Conservation (phyloP, 2,888 invertebrate genomes). For the Caenorhabditis afra region DNA sequence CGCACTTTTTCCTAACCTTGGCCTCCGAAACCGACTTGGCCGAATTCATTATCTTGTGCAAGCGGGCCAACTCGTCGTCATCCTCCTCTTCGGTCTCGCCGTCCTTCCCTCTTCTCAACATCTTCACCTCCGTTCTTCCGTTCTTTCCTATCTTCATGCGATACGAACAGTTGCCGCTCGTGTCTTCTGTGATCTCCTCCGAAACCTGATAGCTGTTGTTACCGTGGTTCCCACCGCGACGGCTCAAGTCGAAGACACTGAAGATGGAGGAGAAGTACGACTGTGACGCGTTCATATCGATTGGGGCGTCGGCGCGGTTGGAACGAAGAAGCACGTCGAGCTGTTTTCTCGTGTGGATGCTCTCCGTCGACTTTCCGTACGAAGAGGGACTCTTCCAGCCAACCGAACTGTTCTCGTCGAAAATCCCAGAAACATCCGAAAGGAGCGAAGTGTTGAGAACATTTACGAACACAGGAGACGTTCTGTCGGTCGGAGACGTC, state of each 20-base stretch:
- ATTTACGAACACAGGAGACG: conserved; percentile 4
- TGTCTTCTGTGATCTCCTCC: conserved; percentile 39
- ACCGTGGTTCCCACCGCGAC: conserved; percentile 6
- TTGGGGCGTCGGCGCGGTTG: conserved; percentile 35
- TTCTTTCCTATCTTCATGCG: conserved; percentile 55
- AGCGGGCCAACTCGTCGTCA: conserved; percentile 43
- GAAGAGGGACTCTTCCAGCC: conserved; percentile 49
- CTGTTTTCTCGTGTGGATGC: conserved; percentile 66
- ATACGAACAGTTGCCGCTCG: conserved; percentile 35
- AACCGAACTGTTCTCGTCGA: conserved; percentile 20
- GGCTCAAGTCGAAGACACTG: conserved; percentile 45
- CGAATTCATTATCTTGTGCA: conserved; percentile 59
- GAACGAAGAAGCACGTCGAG: conserved; percentile 56
- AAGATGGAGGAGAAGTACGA: conserved; percentile 49
- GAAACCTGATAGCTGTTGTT: conserved; percentile 51
- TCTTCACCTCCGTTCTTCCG: conserved; percentile 56
- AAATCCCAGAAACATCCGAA: conserved; percentile 31
- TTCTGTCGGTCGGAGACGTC: conserved; percentile 21
- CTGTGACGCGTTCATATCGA: conserved; percentile 42
- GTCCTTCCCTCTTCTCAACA: conserved; percentile 44
- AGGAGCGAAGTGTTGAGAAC: conserved; percentile 14
- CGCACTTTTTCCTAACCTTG: too few relatives aligned
- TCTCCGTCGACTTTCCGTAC: conserved; percentile 50
- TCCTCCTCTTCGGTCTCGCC: conserved; percentile 41
- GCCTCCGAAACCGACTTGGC: conserved; percentile 40